Conservation (phyloP, 2,797 vertebrate species). For the Gouania willdenowi region DNA sequence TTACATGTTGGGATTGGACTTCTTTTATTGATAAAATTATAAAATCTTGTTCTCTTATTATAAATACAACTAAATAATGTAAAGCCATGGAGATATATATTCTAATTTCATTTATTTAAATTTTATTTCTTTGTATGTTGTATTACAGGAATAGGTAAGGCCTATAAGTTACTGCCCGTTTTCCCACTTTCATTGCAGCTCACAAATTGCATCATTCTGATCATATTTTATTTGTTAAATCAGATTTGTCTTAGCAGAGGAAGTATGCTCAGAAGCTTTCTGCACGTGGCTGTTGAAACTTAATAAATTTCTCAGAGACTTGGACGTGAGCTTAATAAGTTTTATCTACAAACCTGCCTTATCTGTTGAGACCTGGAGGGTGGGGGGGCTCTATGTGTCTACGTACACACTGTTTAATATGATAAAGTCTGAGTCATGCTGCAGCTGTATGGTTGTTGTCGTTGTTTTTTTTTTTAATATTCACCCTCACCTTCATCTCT, state of each 20-base stretch:
- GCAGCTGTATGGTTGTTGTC: constrained; percentile 26
- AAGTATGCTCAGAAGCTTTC: constrained; percentile 32
- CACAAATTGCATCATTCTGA: constrained; percentile 8
- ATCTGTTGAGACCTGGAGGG: constrained; percentile 10
- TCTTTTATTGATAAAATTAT: neutral
- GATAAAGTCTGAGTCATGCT: constrained; percentile 30
- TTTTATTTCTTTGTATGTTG: too few species aligned
- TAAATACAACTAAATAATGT: too few species aligned
- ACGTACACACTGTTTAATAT: neutral
- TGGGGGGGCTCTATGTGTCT: constrained; percentile 2
- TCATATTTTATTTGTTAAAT: constrained; percentile 25
- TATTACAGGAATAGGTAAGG: too few species aligned
- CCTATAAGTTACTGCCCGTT: too few species aligned
- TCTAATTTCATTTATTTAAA: too few species aligned
- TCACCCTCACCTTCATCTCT: neutral
- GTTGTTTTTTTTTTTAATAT: neutral
- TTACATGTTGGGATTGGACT: neutral
- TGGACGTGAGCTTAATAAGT: constrained; percentile 28
- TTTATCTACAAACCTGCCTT: constrained; percentile 20
- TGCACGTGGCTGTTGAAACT: constrained; percentile 41
- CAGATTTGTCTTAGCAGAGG: constrained; percentile 23
- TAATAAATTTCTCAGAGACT: constrained; percentile 31
- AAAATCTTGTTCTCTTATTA: too few species aligned
- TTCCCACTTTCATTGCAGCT: neutral
- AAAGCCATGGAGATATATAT: too few species aligned